Conservation (phyloP, 2,113 vertebrate genomes). For the Sphaerodactylus townsendi region DNA sequence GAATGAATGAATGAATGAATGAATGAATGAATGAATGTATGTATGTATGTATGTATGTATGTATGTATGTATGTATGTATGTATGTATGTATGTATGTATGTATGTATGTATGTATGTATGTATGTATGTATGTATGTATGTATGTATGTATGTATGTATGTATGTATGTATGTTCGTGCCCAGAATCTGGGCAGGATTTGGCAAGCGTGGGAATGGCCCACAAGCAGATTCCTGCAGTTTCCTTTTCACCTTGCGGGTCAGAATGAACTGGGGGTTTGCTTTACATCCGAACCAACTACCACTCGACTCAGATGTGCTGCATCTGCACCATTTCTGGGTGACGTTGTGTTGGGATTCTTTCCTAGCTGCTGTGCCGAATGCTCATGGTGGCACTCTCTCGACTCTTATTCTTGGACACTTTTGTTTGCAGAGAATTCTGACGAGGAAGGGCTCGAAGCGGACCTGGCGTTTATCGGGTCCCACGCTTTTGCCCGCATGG, state of each 20-base stretch:
- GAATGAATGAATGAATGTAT: no score
- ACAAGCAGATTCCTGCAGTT: background rate
- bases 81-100: no score
- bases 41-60: no score
- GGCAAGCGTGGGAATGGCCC: background rate
- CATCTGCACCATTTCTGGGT: background rate
- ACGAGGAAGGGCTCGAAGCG: conserved; percentile 86
- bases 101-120: no score
- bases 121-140: no score
- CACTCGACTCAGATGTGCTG: background rate
- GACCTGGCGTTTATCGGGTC: conserved; percentile 91
- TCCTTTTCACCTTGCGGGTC: background rate
- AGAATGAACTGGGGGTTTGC: background rate
- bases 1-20: no score
- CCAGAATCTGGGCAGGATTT: background rate
- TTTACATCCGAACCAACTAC: no score
- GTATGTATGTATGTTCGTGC: no score
- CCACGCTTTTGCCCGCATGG: conserved; percentile 96
- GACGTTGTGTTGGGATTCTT: no score
- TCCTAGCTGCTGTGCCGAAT: background rate
- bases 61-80: no score
- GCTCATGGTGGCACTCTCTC: background rate
- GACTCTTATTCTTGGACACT: background rate
- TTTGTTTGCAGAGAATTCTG: conserved; percentile 79
- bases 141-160: no score